Conservation (phyloP, 2,888 invertebrate species). For the Watsonalla cultraria region DNA sequence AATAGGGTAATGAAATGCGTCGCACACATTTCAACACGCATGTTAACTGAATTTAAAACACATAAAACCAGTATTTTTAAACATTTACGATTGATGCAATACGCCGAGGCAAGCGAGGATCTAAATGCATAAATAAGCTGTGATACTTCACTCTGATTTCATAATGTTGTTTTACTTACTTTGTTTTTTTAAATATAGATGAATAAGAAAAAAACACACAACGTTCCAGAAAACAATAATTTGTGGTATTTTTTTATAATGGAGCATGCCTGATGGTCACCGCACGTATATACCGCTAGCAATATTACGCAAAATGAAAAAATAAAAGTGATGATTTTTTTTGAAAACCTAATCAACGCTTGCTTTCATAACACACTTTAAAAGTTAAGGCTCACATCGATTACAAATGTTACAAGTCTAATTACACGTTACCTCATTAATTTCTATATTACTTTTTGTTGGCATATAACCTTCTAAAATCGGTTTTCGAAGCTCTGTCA, state of each 20-base stretch:
- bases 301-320: too few species aligned
- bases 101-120: conserved; percentile 5
- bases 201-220: too few species aligned
- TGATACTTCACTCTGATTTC: not conserved
- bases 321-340: too few species aligned
- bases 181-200: too few species aligned
- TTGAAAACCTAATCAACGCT: not conserved
- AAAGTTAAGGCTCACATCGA: conserved; percentile 9
- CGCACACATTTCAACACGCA: not conserved
- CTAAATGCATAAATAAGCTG: conserved; percentile 39
- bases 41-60: conserved; percentile 6
- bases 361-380: not conserved
- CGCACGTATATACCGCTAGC: too few species aligned
- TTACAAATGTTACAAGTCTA: conserved; percentile 7
- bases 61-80: conserved; percentile 11
- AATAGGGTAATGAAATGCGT: not conserved
- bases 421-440: not conserved
- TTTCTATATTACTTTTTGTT: conserved; percentile 24
- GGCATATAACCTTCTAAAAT: conserved; percentile 47
- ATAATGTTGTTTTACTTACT: not conserved
- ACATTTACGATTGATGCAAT: not conserved
- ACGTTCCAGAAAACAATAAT: too few species aligned
- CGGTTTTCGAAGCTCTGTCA: conserved; percentile 61
- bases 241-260: too few species aligned
- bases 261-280: too few species aligned